Conservation (phyloP, 2,113 vertebrate species). For the Atlantisia rogersi region DNA sequence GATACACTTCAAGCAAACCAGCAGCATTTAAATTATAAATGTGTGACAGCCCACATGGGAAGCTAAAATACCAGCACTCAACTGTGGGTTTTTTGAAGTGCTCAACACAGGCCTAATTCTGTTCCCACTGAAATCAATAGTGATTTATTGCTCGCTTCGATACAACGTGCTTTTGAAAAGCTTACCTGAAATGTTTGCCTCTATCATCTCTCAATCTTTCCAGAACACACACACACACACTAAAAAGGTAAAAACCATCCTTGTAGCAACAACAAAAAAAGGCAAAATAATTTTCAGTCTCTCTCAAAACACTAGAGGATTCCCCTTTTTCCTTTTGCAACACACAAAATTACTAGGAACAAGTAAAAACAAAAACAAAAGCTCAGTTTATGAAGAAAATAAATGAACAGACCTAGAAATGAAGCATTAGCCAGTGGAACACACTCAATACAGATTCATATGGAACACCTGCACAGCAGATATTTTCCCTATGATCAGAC, state of each 20-base stretch:
- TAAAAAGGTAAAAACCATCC: neutral
- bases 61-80: conserved; percentile 65
- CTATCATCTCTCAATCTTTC: conserved; percentile 18
- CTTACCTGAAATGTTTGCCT: conserved; percentile 23
- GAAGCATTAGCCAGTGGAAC: neutral
- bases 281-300: neutral
- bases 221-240: neutral
- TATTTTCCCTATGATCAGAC: neutral
- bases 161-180: conserved; percentile 25
- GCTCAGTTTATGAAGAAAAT: neutral
- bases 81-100: conserved; percentile 47
- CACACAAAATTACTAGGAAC: neutral
- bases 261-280: neutral
- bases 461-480: neutral
- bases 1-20: conserved; percentile 42
- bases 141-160: conserved; percentile 45
- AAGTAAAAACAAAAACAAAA: neutral
- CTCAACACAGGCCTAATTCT: conserved; percentile 62
- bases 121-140: conserved; percentile 62
- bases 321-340: neutral
- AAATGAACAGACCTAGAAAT: neutral
- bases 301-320: neutral
- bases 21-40: conserved; percentile 54
- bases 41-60: conserved; percentile 59
- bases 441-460: neutral